Evolutionary conservation across 2,797 vertebrate species (phyloP).

Genomic region (Danio tinwini): DNA sequence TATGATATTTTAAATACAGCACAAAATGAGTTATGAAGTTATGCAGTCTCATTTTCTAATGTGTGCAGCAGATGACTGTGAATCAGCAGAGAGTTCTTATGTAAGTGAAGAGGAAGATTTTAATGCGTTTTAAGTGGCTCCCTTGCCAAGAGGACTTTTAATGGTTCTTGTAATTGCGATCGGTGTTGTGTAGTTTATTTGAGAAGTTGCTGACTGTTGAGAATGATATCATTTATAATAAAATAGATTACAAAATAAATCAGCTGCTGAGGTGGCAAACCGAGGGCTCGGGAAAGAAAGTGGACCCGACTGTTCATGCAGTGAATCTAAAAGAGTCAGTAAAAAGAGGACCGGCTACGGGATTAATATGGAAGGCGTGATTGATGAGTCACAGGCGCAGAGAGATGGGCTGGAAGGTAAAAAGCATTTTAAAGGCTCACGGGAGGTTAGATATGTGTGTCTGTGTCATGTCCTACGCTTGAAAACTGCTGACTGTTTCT

Average conservation of each 20-base stretch:
- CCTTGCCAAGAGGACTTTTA: slow-evolving; percentile 9
- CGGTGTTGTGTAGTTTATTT: slow-evolving; percentile 19
- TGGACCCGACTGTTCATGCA: background rate
- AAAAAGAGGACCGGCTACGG: background rate
- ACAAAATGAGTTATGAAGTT: background rate
- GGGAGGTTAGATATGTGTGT: slow-evolving; percentile 4
- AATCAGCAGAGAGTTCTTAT: slow-evolving; percentile 32
- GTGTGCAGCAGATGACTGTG: slow-evolving; percentile 20
- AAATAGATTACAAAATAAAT: slow-evolving; percentile 36
- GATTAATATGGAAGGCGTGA: slow-evolving; percentile 11
- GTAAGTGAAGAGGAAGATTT: slow-evolving; percentile 23
- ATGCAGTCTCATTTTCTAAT: slow-evolving; percentile 6
- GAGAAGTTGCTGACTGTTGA: slow-evolving; percentile 21
- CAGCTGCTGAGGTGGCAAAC: slow-evolving; percentile 18
- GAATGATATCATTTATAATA: background rate
- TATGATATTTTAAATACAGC: too few relatives aligned
- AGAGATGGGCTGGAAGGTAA: background rate
- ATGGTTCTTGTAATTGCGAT: slow-evolving; percentile 42
- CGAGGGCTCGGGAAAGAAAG: background rate
- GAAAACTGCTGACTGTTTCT: slow-evolving; percentile 19
- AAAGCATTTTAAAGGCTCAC: background rate
- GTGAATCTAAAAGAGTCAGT: slow-evolving; percentile 22
- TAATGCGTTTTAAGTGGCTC: slow-evolving; percentile 10
- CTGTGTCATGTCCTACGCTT: background rate
- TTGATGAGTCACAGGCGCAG: slow-evolving; percentile 30